A percentile compares a stretch with the other conserved stretches of the same genome.
Evolutionary conservation across 2,888 invertebrate species (phyloP).

Genomic region (Lamproptera curius): DNA sequence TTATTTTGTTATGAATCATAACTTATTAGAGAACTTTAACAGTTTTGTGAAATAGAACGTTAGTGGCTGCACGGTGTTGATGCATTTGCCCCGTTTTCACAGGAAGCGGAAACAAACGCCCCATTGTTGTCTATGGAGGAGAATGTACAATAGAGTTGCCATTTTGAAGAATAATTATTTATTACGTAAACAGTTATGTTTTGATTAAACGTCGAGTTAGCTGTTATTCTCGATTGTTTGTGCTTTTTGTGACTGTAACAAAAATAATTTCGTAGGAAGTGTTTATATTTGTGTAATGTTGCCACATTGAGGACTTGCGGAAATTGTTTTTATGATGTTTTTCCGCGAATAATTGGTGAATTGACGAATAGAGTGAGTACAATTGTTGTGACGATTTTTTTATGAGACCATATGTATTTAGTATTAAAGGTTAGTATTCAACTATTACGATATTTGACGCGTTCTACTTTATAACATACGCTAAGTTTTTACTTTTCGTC

Average conservation of each 20-base stretch:
- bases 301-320: not conserved
- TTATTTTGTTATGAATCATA: too few relatives aligned
- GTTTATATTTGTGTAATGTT: constrained; percentile 1
- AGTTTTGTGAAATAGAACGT: not conserved
- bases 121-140: not conserved
- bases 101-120: not conserved
- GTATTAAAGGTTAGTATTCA: not conserved
- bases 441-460: not conserved
- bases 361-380: constrained; percentile 4
- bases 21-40: too few relatives aligned
- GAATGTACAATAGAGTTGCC: not conserved
- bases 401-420: not conserved
- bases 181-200: not conserved
- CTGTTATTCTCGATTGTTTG: not conserved
- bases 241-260: not conserved
- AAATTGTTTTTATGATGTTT: too few relatives aligned
- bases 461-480: not conserved
- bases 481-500: not conserved
- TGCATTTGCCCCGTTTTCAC: not conserved
- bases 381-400: constrained; percentile 7
- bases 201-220: not conserved
- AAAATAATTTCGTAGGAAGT: constrained; percentile 4
- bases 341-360: too few relatives aligned
- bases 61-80: not conserved
- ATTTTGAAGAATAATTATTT: not conserved